These are phyloP conservation scores for Patella depressa DNA, from an alignment of 2,888 invertebrate genomes.

Conservation along the genomic window DNA sequence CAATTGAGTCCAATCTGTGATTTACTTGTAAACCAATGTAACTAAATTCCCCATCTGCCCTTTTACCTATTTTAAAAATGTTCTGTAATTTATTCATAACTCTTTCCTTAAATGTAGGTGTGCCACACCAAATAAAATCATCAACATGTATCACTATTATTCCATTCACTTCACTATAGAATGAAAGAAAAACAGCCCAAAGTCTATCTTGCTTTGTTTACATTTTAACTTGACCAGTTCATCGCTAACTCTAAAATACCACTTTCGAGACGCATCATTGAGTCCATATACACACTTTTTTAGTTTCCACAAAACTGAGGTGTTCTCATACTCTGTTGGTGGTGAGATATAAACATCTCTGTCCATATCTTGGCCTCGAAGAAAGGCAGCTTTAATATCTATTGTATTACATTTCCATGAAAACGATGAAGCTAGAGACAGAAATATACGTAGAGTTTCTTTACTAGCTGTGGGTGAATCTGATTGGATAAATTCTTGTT, in stretches of 20 bases:
- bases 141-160: not conserved
- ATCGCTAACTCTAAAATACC: not conserved
- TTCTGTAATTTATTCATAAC: not conserved
- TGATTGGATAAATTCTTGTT: not conserved
- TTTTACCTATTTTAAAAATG: not conserved
- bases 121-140: not conserved
- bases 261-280: not conserved
- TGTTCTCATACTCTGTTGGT: not conserved
- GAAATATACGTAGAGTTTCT: not conserved
- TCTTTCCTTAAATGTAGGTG: not conserved
- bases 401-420: not conserved
- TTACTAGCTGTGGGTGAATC: not conserved
- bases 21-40: not conserved
- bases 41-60: not conserved
- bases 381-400: not conserved
- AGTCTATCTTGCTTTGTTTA: not conserved
- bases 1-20: not conserved
- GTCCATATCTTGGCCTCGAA: not conserved
- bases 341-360: not conserved
- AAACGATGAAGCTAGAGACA: not conserved
- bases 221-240: not conserved
- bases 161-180: not conserved
- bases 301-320: not conserved
- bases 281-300: not conserved
- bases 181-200: not conserved